A percentile compares a stretch with the other conserved stretches of the same genome.
These are phyloP conservation scores for Apis laboriosa DNA, from an alignment of 1,140 invertebrate genomes.

Conservation along the genomic window DNA sequence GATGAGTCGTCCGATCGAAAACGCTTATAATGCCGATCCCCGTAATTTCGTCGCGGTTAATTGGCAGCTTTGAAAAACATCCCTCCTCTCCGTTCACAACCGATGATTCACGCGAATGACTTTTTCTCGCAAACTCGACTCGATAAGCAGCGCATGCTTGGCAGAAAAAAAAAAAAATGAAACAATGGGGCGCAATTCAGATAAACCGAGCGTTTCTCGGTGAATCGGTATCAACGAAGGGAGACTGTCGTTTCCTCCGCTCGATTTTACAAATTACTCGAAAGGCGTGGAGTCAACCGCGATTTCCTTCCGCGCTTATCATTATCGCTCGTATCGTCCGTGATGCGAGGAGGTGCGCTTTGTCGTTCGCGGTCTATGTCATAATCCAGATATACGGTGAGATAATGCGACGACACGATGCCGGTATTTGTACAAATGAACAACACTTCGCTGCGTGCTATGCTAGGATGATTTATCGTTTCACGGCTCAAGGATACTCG, in stretches of 20 bases:
- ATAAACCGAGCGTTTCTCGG: constrained; percentile 4
- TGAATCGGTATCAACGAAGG: background rate
- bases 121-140: constrained; percentile 32
- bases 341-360: background rate
- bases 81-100: background rate
- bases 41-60: constrained; percentile 28
- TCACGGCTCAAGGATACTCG: constrained; percentile 15
- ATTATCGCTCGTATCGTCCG: background rate
- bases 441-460: constrained; percentile 1
- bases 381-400: constrained; percentile 14
- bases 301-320: background rate
- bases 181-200: constrained; percentile 34
- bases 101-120: constrained; percentile 28
- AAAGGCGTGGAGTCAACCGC: background rate
- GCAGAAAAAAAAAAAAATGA: background rate
- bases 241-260: background rate
- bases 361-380: background rate
- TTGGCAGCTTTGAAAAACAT: constrained; percentile 33
- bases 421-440: constrained; percentile 34
- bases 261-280: background rate
- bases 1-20: constrained; percentile 19
- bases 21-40: background rate
- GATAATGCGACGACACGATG: constrained; percentile 30
- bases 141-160: background rate
- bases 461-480: constrained; percentile 35